Evolutionary conservation across 2,888 invertebrate species (phyloP).

Genomic region (Habroteleia sp.): DNA sequence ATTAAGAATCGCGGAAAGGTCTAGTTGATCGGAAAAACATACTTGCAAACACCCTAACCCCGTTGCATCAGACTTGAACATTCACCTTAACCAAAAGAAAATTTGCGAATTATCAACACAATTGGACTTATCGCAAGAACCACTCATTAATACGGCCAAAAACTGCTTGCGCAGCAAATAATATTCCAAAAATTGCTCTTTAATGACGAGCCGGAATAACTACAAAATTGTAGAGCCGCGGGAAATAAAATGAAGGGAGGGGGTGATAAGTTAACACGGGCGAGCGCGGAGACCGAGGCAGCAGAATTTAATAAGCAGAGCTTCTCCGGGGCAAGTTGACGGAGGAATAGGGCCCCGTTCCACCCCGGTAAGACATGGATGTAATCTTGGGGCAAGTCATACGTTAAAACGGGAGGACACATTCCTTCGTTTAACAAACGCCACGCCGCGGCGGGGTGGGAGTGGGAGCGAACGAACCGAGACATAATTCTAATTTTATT

Average conservation of each 20-base stretch:
- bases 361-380: slow-evolving; percentile 73
- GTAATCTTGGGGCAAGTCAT: slow-evolving; percentile 79
- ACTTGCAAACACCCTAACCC: too few relatives aligned
- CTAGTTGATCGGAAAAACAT: too few relatives aligned
- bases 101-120: too few relatives aligned
- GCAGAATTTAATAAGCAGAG: slow-evolving; percentile 77
- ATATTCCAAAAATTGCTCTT: too few relatives aligned
- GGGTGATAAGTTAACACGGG: slow-evolving; percentile 57
- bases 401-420: slow-evolving; percentile 76
- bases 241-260: slow-evolving; percentile 33
- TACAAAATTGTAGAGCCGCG: too few relatives aligned
- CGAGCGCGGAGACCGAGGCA: slow-evolving; percentile 52
- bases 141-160: too few relatives aligned
- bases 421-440: slow-evolving; percentile 79
- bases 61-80: too few relatives aligned
- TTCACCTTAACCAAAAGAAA: too few relatives aligned
- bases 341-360: slow-evolving; percentile 63
- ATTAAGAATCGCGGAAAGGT: too few relatives aligned
- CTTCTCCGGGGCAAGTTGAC: slow-evolving; percentile 55
- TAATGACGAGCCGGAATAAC: too few relatives aligned
- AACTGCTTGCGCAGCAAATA: too few relatives aligned
- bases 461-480: slow-evolving; percentile 19
- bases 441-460: slow-evolving; percentile 38
- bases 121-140: too few relatives aligned
- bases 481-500: slow-evolving; percentile 81